phyloP scores from a whole-genome alignment of 2,797 vertebrate species.

The Brachymystax lenok region DNA sequence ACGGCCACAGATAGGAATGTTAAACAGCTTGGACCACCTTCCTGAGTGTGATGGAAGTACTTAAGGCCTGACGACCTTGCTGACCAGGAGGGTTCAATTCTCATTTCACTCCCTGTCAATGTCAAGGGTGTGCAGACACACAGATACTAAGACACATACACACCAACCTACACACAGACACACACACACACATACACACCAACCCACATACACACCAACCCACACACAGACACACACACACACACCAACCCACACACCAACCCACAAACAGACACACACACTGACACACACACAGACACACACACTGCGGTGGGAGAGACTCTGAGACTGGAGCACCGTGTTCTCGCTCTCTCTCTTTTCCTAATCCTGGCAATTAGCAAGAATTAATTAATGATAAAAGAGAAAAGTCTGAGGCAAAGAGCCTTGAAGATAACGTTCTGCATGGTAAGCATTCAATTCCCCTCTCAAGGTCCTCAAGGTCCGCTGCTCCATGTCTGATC shows the following conservation, averaged over 20 bases:
- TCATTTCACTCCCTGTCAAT: conserved; percentile 34
- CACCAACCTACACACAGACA: background rate
- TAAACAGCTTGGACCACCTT: conserved; percentile 33
- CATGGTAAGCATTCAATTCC: conserved; percentile 73
- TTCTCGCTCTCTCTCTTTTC: conserved; percentile 55
- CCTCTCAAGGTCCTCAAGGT: conserved; percentile 74
- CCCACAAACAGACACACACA: background rate
- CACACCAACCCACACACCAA: conserved; percentile 7
- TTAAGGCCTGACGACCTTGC: conserved; percentile 44
- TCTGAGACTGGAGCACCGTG: conserved; percentile 57
- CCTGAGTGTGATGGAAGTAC: conserved; percentile 10
- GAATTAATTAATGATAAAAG: conserved; percentile 78
- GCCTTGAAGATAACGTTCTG: conserved; percentile 75
- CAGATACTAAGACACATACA: conserved; percentile 24
- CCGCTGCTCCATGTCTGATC: conserved; percentile 67
- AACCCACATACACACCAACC: too few species aligned
- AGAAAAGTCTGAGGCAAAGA: conserved; percentile 67
- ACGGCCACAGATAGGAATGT: conserved; percentile 33
- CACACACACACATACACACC: too few species aligned
- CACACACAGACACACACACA: background rate
- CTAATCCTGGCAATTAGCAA: conserved; percentile 77
- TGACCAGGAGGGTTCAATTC: conserved; percentile 62
- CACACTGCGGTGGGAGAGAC: conserved; percentile 32
- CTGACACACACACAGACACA: conserved; percentile 24
- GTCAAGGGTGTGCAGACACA: conserved; percentile 25